Percentiles rank a stretch among this genome's conserved stretches.
phyloP scores from a whole-genome alignment of 2,888 invertebrate species.

The Malthinus flaveolus region DNA sequence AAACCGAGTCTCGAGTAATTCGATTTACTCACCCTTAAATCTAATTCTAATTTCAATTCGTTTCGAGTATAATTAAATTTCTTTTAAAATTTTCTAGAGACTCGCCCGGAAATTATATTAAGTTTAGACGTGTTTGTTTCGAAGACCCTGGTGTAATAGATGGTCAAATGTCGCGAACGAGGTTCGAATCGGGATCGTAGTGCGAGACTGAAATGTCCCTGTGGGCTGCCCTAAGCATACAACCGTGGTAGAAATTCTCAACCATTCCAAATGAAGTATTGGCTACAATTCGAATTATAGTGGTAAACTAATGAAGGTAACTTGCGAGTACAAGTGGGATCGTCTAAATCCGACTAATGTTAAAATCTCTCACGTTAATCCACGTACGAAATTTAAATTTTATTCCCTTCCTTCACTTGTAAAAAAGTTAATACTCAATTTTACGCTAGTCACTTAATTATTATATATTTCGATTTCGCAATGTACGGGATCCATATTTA shows the following conservation, averaged over 20 bases:
- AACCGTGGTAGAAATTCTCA: constrained; percentile 42
- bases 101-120: neutral
- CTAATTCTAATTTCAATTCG: neutral
- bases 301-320: constrained; percentile 32
- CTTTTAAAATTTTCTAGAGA: neutral
- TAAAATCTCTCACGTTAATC: constrained; percentile 33
- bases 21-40: too few species aligned
- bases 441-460: too few species aligned
- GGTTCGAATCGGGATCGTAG: constrained; percentile 48
- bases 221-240: constrained; percentile 47
- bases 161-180: constrained; percentile 49
- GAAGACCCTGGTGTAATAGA: constrained; percentile 47
- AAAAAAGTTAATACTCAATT: too few species aligned
- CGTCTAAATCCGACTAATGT: constrained; percentile 35
- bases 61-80: neutral
- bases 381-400: neutral
- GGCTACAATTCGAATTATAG: constrained; percentile 40
- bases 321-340: constrained; percentile 38
- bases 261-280: constrained; percentile 44
- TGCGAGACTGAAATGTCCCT: constrained; percentile 51
- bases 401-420: too few species aligned
- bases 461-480: too few species aligned
- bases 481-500: too few species aligned
- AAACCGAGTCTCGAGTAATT: too few species aligned
- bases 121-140: constrained; percentile 37